phyloP scores from a whole-genome alignment of 2,888 invertebrate genomes.

The Perithous albicinctus region DNA sequence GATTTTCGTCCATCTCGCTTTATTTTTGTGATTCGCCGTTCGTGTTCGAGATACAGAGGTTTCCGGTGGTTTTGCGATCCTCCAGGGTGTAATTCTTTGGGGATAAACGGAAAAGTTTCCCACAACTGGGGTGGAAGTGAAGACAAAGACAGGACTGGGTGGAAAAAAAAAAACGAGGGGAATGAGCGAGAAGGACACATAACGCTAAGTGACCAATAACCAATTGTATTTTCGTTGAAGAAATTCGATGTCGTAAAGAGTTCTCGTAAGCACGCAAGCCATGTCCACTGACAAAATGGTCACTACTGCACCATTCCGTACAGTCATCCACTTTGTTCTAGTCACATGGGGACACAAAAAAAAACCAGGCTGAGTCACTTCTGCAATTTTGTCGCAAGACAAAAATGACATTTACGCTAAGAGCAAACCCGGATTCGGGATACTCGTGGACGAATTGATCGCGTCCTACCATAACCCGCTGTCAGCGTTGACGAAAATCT shows the following conservation, averaged over 20 bases:
- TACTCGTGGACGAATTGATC: constrained; percentile 69
- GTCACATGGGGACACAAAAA: constrained; percentile 55
- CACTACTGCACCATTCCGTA: constrained; percentile 4
- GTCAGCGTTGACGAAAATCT: constrained; percentile 18
- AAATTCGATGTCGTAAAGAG: constrained; percentile 69
- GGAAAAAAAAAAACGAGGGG: constrained; percentile 35
- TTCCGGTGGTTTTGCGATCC: constrained; percentile 43
- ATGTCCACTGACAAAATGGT: not conserved
- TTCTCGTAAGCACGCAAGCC: not conserved
- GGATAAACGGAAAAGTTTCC: constrained; percentile 65
- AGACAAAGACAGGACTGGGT: constrained; percentile 40
- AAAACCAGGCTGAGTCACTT: constrained; percentile 67
- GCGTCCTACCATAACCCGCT: constrained; percentile 22
- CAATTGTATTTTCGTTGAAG: constrained; percentile 72
- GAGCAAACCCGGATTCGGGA: constrained; percentile 74
- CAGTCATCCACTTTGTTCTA: constrained; percentile 25
- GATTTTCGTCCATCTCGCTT: constrained; percentile 39
- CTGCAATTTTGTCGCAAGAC: constrained; percentile 67
- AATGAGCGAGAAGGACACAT: constrained; percentile 36
- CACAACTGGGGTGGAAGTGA: constrained; percentile 49
- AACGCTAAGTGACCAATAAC: constrained; percentile 68
- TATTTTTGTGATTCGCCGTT: constrained; percentile 52
- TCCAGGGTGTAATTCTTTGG: constrained; percentile 62
- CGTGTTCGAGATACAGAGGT: constrained; percentile 31
- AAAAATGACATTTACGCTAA: constrained; percentile 75